Percentiles rank a stretch among this genome's conserved stretches.
These are phyloP conservation scores for Neosilurus mollespiculum DNA, from an alignment of 2,797 vertebrate genomes.

Conservation along the genomic window DNA sequence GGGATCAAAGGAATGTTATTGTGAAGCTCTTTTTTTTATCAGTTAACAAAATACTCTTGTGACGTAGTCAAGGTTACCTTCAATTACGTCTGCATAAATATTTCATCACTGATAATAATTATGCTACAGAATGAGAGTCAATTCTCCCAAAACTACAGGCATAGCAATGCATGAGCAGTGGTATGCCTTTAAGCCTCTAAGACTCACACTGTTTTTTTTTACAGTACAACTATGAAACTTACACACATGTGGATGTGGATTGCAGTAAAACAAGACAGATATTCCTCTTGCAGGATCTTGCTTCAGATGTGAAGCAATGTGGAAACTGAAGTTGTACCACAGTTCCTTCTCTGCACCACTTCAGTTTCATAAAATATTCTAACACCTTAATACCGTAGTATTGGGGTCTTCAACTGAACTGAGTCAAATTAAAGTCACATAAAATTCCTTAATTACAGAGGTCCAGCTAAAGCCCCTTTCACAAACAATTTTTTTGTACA, in stretches of 20 bases:
- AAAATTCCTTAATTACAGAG: not conserved
- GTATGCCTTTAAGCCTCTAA: constrained; percentile 27
- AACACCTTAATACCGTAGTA: not conserved
- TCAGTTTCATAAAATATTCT: not conserved
- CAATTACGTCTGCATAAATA: not conserved
- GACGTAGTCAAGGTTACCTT: constrained; percentile 4
- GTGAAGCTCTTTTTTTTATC: not conserved
- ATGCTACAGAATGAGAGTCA: not conserved
- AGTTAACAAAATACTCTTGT: constrained; percentile 8
- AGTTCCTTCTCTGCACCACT: not conserved
- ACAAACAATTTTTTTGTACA: too few species aligned
- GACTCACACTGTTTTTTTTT: constrained; percentile 6
- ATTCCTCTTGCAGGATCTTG: not conserved
- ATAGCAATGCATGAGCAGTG: not conserved
- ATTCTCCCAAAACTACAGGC: constrained; percentile 18
- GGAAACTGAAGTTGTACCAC: not conserved
- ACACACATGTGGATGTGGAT: not conserved
- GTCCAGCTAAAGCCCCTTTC: too few species aligned
- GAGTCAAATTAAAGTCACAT: not conserved
- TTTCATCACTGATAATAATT: constrained; percentile 42
- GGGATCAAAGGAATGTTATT: constrained; percentile 4
- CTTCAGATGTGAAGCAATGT: constrained; percentile 7
- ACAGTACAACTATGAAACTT: not conserved
- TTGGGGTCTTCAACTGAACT: not conserved
- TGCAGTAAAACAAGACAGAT: not conserved